Evolutionary conservation across 2,113 vertebrate genomes (phyloP).

Genomic region (Amphiprion percula): DNA sequence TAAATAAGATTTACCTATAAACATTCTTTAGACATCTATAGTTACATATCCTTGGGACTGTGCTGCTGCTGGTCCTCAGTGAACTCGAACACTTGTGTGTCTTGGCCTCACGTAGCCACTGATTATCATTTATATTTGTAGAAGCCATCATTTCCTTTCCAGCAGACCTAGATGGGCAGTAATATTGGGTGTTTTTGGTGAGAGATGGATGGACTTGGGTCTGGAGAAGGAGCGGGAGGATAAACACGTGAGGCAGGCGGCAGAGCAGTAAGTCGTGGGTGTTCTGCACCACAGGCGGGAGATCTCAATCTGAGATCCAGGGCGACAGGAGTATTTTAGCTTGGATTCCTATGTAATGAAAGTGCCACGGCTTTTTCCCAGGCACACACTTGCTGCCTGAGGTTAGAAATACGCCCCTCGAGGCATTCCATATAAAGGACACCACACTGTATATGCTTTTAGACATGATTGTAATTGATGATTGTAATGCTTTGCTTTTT

Average conservation of each 20-base stretch:
- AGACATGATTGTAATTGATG: conserved; percentile 60
- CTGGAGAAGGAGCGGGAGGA: conserved; percentile 49
- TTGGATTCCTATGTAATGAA: conserved; percentile 69
- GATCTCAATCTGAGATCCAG: conserved; percentile 70
- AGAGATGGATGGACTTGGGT: conserved; percentile 74
- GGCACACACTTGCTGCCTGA: conserved; percentile 59
- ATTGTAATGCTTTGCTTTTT: conserved; percentile 55
- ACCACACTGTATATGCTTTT: conserved; percentile 47
- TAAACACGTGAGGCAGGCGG: conserved; percentile 67
- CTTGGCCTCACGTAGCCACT: conserved; percentile 75
- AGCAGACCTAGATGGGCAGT: conserved; percentile 60
- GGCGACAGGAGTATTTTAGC: conserved; percentile 71
- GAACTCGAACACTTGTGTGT: conserved; percentile 73
- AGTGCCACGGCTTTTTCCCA: conserved; percentile 54
- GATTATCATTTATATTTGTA: conserved; percentile 85
- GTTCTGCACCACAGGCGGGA: conserved; percentile 73
- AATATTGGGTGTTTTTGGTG: conserved; percentile 71
- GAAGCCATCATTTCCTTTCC: conserved; percentile 80
- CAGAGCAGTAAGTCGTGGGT: conserved; percentile 73
- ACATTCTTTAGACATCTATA: conserved; percentile 46
- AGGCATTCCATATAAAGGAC: conserved; percentile 53
- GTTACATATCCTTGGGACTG: conserved; percentile 43
- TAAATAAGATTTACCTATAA: conserved; percentile 62
- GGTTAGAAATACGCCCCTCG: conserved; percentile 60
- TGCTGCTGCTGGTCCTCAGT: conserved; percentile 47